Percentiles rank a stretch among this genome's conserved stretches.
phyloP scores from a whole-genome alignment of 2,113 vertebrate species.

The Perccottus glenii region DNA sequence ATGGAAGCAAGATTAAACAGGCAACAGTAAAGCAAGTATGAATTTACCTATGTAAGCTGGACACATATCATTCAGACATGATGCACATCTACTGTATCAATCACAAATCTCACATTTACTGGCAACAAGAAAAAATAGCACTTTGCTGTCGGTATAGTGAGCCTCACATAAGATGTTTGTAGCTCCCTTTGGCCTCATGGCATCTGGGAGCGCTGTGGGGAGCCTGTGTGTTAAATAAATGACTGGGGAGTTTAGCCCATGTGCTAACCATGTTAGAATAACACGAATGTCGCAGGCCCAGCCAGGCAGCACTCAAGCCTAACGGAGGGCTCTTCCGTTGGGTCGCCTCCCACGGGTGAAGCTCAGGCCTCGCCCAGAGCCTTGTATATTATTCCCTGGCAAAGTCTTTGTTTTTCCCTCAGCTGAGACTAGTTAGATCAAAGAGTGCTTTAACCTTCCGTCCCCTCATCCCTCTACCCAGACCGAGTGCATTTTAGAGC shows the following conservation, averaged over 20 bases:
- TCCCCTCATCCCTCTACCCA: conserved; percentile 39
- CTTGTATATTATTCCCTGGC: conserved; percentile 88
- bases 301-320: conserved; percentile 70
- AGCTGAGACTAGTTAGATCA: conserved; percentile 79
- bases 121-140: conserved; percentile 44
- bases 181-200: conserved; percentile 62
- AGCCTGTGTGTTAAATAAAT: conserved; percentile 86
- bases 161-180: conserved; percentile 62
- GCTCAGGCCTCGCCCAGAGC: conserved; percentile 72
- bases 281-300: conserved; percentile 72
- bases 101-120: conserved; percentile 30
- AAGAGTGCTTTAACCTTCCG: conserved; percentile 57
- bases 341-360: conserved; percentile 67
- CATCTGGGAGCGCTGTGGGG: conserved; percentile 71
- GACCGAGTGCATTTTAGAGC: conserved; percentile 28
- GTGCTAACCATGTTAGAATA: conserved; percentile 93
- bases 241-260: conserved; percentile 85
- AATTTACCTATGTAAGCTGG: too few relatives aligned
- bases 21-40: too few relatives aligned
- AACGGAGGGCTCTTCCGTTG: conserved; percentile 63
- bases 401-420: conserved; percentile 89
- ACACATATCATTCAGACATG: too few relatives aligned
- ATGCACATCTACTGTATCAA: too few relatives aligned
- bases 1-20: too few relatives aligned
- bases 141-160: conserved; percentile 23